These are phyloP conservation scores for Linepithema humile DNA, from an alignment of 1,140 invertebrate genomes.

Conservation along the genomic window DNA sequence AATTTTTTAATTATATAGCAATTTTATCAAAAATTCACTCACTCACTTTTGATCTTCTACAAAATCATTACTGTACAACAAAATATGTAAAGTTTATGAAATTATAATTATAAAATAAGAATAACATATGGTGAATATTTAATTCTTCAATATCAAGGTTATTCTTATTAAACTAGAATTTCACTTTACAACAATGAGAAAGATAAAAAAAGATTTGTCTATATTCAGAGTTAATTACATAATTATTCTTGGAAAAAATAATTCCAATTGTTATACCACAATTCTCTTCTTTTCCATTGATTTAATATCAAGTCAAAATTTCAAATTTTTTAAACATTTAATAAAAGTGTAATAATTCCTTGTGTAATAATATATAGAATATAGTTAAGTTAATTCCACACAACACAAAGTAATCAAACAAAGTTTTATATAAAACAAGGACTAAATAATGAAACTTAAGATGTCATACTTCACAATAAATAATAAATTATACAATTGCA, in stretches of 20 bases:
- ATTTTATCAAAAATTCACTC: constrained; percentile 47
- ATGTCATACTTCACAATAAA: neutral
- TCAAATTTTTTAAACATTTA: neutral
- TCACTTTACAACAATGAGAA: too few species aligned
- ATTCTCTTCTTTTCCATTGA: too few species aligned
- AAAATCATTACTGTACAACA: constrained; percentile 16
- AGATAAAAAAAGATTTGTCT: too few species aligned
- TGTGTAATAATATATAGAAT: constrained; percentile 26
- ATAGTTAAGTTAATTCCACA: neutral
- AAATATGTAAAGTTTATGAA: neutral
- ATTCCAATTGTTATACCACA: too few species aligned
- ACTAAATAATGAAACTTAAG: neutral
- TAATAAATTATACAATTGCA: too few species aligned
- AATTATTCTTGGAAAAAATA: too few species aligned
- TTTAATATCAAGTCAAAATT: too few species aligned
- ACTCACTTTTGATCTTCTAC: constrained; percentile 33
- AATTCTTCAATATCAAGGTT: too few species aligned
- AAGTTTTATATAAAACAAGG: neutral
- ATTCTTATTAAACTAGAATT: neutral
- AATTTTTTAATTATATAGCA: neutral
- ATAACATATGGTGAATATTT: neutral
- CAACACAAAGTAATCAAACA: neutral
- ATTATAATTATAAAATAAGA: neutral
- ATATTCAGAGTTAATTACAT: too few species aligned
- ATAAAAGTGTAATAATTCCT: neutral